Evolutionary conservation across 2,888 invertebrate genomes (phyloP).

Genomic region (Adineta ricciae): DNA sequence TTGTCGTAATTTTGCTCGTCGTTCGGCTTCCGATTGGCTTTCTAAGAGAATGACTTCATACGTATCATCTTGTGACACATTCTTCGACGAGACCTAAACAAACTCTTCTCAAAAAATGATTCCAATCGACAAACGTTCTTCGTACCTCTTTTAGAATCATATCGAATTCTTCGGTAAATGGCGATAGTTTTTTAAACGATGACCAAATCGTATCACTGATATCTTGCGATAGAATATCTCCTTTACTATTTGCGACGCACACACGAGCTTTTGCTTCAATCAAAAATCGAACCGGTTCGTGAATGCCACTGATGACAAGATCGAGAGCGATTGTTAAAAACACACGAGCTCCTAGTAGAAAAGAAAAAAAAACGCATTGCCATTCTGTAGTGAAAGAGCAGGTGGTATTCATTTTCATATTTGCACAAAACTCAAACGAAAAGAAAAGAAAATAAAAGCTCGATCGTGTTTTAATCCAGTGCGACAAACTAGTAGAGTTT

Average conservation of each 20-base stretch:
- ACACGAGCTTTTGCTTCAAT: conserved; percentile 26
- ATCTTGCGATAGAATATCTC: neutral
- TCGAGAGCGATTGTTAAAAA: conserved; percentile 91
- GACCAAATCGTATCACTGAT: neutral
- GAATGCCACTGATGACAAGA: conserved; percentile 75
- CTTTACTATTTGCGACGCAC: conserved; percentile 11
- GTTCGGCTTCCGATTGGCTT: neutral
- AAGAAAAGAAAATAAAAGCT: neutral
- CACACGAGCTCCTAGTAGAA: conserved; percentile 54
- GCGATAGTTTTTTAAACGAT: conserved; percentile 18
- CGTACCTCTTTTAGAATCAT: neutral
- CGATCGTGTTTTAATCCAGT: neutral
- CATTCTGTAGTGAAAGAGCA: neutral
- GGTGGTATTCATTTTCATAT: neutral
- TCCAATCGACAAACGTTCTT: neutral
- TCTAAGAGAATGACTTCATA: neutral
- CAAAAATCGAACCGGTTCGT: conserved; percentile 80
- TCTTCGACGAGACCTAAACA: neutral
- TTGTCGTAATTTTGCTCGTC: neutral
- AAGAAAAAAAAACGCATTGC: neutral
- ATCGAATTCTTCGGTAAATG: conserved; percentile 21
- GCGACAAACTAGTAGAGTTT: neutral
- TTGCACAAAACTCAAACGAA: neutral
- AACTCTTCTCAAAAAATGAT: neutral
- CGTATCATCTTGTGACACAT: neutral